Conservation (phyloP, 2,797 vertebrate genomes). For the Lithobates sylvaticus region DNA sequence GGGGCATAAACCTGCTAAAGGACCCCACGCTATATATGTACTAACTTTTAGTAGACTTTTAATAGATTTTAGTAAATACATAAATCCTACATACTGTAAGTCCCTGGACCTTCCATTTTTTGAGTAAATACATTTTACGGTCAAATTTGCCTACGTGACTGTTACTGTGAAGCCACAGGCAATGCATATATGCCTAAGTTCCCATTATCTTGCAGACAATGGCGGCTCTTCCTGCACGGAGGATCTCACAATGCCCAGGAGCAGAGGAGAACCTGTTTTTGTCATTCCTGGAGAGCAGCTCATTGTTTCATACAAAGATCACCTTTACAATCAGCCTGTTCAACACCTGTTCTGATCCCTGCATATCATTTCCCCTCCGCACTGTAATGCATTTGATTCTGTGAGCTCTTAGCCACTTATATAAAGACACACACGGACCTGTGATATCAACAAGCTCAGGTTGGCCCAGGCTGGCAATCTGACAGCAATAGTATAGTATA, state of each 20-base stretch:
- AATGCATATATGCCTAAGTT: neutral
- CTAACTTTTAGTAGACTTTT: no score
- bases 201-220: neutral
- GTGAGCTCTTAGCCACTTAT: neutral
- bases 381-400: neutral
- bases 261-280: neutral
- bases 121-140: no score
- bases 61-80: no score
- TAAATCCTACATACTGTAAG: no score
- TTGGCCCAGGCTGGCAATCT: no score
- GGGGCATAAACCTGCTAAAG: no score
- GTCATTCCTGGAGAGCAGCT: slow-evolving; percentile 60
- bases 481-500: no score
- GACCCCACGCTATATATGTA: no score
- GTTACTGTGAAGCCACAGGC: neutral
- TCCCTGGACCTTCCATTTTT: neutral
- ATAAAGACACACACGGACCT: no score
- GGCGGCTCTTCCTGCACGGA: neutral
- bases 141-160: neutral
- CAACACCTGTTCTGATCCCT: slow-evolving; percentile 10
- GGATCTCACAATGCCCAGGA: neutral
- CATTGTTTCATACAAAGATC: slow-evolving; percentile 49
- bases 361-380: slow-evolving; percentile 21
- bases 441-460: no score
- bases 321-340: neutral